Conservation (phyloP, 1,140 invertebrate species). For the Chrysomallon squamiferum region DNA sequence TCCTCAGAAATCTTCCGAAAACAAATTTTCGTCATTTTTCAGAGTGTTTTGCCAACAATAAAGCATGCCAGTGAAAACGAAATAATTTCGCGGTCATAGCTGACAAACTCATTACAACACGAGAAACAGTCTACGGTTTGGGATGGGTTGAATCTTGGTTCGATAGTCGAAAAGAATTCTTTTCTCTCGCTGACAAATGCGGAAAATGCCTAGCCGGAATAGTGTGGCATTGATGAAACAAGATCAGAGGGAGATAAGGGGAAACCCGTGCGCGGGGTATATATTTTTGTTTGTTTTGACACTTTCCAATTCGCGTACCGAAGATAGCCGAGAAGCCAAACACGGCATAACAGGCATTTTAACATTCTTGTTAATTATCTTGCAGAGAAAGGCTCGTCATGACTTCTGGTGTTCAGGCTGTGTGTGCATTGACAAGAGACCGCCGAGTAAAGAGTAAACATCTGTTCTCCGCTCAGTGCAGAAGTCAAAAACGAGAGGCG, state of each 20-base stretch:
- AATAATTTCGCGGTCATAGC: too few species aligned
- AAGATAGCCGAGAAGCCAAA: background rate
- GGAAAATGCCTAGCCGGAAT: background rate
- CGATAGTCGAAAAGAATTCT: background rate
- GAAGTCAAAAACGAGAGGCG: background rate
- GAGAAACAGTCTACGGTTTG: too few species aligned
- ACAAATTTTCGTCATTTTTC: too few species aligned
- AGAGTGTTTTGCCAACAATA: too few species aligned
- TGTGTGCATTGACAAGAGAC: background rate
- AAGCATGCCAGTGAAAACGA: too few species aligned
- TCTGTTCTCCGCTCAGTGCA: background rate
- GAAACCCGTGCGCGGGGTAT: slow-evolving; percentile 6
- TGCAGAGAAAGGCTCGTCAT: background rate
- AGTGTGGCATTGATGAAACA: background rate
- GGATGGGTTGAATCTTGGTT: background rate
- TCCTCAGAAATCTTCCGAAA: too few species aligned
- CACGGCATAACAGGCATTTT: slow-evolving; percentile 2
- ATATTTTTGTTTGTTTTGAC: slow-evolving; percentile 11
- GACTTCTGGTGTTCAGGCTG: background rate
- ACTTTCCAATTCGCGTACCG: slow-evolving; percentile 5
- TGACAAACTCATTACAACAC: too few species aligned
- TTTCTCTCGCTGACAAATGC: background rate
- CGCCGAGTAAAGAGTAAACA: background rate
- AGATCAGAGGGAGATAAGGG: slow-evolving; percentile 6
- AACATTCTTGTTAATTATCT: slow-evolving; percentile 4